These are phyloP conservation scores for Agonopterix subpropinquella DNA, from an alignment of 2,888 invertebrate species.

Conservation along the genomic window DNA sequence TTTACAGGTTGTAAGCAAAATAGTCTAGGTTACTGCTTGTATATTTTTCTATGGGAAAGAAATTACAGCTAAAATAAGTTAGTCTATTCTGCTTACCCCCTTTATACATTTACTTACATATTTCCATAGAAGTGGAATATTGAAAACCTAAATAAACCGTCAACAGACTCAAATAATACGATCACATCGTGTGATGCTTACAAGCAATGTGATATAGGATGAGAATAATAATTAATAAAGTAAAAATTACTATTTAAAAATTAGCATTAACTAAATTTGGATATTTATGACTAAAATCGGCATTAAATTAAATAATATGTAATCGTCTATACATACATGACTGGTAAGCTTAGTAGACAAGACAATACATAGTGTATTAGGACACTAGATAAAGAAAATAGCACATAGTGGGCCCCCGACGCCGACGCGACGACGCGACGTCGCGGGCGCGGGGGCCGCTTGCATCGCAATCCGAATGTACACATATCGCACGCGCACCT, in stretches of 20 bases:
- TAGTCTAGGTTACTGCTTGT: too few relatives aligned
- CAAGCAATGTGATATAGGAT: slow-evolving; percentile 53
- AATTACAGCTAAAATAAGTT: too few relatives aligned
- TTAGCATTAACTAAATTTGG: slow-evolving; percentile 74
- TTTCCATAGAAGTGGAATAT: slow-evolving; percentile 34
- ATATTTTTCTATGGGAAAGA: too few relatives aligned
- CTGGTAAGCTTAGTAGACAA: slow-evolving; percentile 73
- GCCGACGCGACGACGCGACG: too few relatives aligned
- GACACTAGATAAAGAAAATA: slow-evolving; percentile 66
- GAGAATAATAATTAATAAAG: slow-evolving; percentile 48
- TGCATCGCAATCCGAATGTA: slow-evolving; percentile 46
- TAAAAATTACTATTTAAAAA: slow-evolving; percentile 51
- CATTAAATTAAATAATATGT: slow-evolving; percentile 69
- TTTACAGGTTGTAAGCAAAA: too few relatives aligned
- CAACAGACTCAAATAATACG: slow-evolving; percentile 51
- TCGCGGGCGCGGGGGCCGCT: slow-evolving; percentile 20
- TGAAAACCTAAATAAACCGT: slow-evolving; percentile 29
- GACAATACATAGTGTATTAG: slow-evolving; percentile 67
- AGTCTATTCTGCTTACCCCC: slow-evolving; percentile 13
- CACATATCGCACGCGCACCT: slow-evolving; percentile 58
- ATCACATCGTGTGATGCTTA: slow-evolving; percentile 65
- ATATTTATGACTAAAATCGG: slow-evolving; percentile 74
- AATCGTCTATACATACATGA: slow-evolving; percentile 72
- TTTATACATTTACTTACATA: slow-evolving; percentile 37
- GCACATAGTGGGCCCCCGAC: slow-evolving; percentile 41